Conservation (phyloP, 2,113 vertebrate genomes). For the Machaerirhynchus nigripectus region DNA sequence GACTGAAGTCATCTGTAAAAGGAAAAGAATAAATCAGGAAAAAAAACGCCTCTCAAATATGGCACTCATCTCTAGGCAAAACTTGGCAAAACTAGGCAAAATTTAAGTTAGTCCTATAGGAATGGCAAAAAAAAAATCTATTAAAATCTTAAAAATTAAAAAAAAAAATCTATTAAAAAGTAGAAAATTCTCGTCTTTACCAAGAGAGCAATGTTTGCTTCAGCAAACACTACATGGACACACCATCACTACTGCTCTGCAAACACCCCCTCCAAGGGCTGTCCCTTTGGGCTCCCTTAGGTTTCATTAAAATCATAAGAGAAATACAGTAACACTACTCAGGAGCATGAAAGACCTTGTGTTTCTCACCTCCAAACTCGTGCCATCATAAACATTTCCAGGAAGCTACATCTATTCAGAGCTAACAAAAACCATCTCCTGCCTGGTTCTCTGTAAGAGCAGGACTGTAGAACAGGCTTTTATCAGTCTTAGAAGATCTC, state of each 20-base stretch:
- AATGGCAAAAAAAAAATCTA: background rate
- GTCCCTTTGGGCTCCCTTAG: background rate
- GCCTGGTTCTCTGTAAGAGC: background rate
- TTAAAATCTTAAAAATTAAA: background rate
- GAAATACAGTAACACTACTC: background rate
- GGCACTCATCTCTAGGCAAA: background rate
- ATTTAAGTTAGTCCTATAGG: background rate
- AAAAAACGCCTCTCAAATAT: background rate
- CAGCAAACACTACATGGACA: background rate
- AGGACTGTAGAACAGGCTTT: background rate
- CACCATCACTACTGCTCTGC: background rate
- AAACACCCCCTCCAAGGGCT: background rate
- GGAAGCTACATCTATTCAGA: background rate
- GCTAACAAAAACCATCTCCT: background rate
- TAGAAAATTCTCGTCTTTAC: background rate
- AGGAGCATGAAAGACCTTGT: background rate
- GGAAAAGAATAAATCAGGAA: background rate
- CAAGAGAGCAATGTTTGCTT: background rate
- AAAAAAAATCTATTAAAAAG: background rate
- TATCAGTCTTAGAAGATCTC: background rate
- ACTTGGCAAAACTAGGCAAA: background rate
- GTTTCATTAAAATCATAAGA: background rate
- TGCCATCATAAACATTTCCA: background rate
- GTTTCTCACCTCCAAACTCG: background rate
- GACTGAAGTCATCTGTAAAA: slow-evolving; percentile 91